Percentiles rank a stretch among this genome's conserved stretches.
phyloP scores from a whole-genome alignment of 2,113 vertebrate genomes.

The Dendrocopos noguchii region DNA sequence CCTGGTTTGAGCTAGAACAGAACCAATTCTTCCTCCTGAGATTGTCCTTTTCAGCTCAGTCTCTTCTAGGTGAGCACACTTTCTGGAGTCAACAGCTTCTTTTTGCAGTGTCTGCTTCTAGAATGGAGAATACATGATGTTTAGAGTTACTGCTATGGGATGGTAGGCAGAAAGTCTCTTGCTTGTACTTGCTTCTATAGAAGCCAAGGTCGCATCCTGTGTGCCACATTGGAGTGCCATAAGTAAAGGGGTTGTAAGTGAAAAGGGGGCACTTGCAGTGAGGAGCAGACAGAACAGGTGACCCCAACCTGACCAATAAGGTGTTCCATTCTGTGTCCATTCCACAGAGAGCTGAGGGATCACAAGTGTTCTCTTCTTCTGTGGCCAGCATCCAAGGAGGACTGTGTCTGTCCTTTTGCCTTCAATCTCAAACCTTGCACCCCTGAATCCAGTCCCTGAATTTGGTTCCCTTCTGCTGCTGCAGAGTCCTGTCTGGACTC shows the following conservation, averaged over 20 bases:
- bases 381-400: not conserved
- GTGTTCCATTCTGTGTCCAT: not conserved
- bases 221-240: not conserved
- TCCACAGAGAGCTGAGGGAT: not conserved
- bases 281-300: not conserved
- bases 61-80: not conserved
- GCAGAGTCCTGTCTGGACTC: not conserved
- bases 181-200: not conserved
- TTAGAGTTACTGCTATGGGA: not conserved
- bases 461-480: not conserved
- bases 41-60: not conserved
- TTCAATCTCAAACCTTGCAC: not conserved
- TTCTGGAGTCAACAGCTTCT: not conserved
- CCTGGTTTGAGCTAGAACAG: not conserved
- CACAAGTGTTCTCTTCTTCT: not conserved
- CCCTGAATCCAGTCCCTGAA: not conserved
- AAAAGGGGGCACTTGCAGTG: not conserved
- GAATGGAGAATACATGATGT: not conserved
- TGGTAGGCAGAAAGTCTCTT: not conserved
- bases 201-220: not conserved
- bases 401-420: not conserved
- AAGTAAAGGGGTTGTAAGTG: not conserved
- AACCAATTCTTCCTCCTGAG: not conserved
- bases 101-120: not conserved
- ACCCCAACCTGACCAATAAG: not conserved